Evolutionary conservation across 2,888 invertebrate species (phyloP).

Genomic region (Idaea aversata): DNA sequence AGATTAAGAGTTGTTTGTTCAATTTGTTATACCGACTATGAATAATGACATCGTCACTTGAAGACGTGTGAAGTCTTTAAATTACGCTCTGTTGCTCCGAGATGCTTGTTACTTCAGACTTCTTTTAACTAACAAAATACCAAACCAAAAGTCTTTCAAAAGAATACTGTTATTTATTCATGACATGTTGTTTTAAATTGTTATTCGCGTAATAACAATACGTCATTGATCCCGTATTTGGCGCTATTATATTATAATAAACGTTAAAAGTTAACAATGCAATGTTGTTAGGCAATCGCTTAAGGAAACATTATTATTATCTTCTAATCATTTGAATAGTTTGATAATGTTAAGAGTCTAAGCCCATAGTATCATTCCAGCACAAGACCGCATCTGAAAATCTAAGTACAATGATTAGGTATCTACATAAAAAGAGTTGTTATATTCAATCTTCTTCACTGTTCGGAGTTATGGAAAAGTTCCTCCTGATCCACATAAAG

Average conservation of each 20-base stretch:
- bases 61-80: slow-evolving; percentile 40
- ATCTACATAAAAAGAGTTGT: neutral
- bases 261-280: neutral
- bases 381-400: no score
- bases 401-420: neutral
- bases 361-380: neutral
- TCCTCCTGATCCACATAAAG: neutral
- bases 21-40: slow-evolving; percentile 49
- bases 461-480: neutral
- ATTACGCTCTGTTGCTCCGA: slow-evolving; percentile 11
- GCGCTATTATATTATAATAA: neutral
- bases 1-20: slow-evolving; percentile 46
- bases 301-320: neutral
- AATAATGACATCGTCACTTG: slow-evolving; percentile 35
- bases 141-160: neutral
- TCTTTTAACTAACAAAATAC: neutral
- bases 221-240: neutral
- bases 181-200: neutral
- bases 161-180: neutral
- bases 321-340: neutral
- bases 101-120: neutral
- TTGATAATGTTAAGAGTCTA: neutral
- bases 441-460: neutral
- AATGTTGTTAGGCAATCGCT: neutral
- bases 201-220: neutral